A percentile compares a stretch with the other conserved stretches of the same genome.
phyloP scores from a whole-genome alignment of 2,888 invertebrate species.

The Smittia sp. region DNA sequence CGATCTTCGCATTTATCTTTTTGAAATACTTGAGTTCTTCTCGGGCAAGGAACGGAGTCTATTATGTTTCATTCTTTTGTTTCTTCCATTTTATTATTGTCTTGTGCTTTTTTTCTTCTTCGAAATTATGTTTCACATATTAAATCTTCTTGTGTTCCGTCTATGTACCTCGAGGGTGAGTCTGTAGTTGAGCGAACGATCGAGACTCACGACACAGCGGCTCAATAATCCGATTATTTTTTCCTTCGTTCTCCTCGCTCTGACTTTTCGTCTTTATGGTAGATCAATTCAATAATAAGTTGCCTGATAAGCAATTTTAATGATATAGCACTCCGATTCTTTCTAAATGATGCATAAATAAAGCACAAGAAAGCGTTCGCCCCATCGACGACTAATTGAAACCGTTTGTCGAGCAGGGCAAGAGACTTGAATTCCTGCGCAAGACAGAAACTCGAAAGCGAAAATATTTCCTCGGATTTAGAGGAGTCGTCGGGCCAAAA shows the following conservation, averaged over 20 bases:
- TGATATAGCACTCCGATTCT: constrained; percentile 16
- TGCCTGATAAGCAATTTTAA: constrained; percentile 3
- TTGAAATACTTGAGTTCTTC: neutral
- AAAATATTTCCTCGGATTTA: neutral
- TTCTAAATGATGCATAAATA: constrained; percentile 7
- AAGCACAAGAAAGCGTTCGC: neutral
- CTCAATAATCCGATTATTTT: constrained; percentile 13
- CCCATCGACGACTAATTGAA: neutral
- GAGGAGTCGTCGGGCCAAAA: neutral
- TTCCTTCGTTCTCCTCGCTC: neutral
- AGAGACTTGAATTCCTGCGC: constrained; percentile 14
- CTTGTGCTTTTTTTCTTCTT: constrained; percentile 1
- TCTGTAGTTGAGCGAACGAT: constrained; percentile 10
- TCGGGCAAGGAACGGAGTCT: constrained; percentile 24
- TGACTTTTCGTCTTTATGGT: neutral
- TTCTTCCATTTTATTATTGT: constrained; percentile 17
- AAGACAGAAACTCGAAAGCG: neutral
- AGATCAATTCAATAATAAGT: constrained; percentile 32
- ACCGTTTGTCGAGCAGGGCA: neutral
- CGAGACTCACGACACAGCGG: constrained; percentile 1
- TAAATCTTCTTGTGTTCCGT: neutral
- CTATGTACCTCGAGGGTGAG: constrained; percentile 16
- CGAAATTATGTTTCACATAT: constrained; percentile 13
- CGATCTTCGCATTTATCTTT: neutral
- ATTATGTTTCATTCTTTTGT: constrained; percentile 21